Percentiles rank a stretch among this genome's conserved stretches.
phyloP scores from a whole-genome alignment of 2,797 vertebrate species.

The Sarcophilus harrisii region DNA sequence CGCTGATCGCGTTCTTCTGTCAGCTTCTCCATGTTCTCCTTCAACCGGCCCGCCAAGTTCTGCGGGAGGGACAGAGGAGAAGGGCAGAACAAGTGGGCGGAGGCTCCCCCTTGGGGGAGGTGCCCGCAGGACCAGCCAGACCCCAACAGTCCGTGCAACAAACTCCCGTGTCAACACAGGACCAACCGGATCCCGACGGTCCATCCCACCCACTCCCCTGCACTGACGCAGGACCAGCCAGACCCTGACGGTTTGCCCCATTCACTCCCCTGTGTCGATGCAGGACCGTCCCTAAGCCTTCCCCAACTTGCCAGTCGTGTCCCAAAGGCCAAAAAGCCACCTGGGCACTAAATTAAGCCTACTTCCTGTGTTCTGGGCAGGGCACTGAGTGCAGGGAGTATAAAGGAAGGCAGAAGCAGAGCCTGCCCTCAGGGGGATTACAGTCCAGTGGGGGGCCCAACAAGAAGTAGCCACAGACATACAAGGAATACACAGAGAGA shows the following conservation, averaged over 20 bases:
- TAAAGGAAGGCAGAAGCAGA: not conserved
- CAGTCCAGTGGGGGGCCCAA: not conserved
- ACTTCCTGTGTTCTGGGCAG: not conserved
- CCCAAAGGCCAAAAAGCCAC: not conserved
- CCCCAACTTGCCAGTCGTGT: not conserved
- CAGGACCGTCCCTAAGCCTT: not conserved
- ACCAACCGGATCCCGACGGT: no score
- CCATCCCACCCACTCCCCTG: no score
- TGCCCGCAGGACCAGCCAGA: no score
- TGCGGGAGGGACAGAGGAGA: conserved; percentile 62
- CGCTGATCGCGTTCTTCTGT: conserved; percentile 95
- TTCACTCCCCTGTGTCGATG: no score
- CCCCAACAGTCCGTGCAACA: no score
- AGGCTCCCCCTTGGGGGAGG: not conserved
- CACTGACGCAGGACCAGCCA: not conserved
- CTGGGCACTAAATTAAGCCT: not conserved
- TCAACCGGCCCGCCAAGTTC: conserved; percentile 93
- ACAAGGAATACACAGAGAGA: not conserved
- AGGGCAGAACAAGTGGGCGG: not conserved
- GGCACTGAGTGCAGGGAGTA: not conserved
- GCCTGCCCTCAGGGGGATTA: not conserved
- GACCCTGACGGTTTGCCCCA: no score
- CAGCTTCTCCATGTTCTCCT: conserved; percentile 98
- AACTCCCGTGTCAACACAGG: no score
- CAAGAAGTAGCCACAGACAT: not conserved